Conservation (phyloP, 2,888 invertebrate species). For the Morpho achilles region DNA sequence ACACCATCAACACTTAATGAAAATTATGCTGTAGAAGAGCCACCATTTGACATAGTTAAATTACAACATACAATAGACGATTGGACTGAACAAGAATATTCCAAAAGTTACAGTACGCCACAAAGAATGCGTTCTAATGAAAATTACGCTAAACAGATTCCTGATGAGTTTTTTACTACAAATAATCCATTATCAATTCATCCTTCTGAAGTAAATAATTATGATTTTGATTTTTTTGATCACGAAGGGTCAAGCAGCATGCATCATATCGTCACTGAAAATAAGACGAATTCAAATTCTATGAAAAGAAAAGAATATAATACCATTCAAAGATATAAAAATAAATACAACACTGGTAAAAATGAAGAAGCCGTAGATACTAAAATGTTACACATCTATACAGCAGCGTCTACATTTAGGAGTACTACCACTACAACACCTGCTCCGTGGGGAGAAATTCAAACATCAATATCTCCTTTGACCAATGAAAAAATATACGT, state of each 20-base stretch:
- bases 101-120: slow-evolving; percentile 67
- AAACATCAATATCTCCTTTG: slow-evolving; percentile 85
- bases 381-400: slow-evolving; percentile 61
- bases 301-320: slow-evolving; percentile 56
- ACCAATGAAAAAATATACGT: slow-evolving; percentile 90
- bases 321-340: slow-evolving; percentile 52
- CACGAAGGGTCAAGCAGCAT: slow-evolving; percentile 72
- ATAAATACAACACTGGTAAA: slow-evolving; percentile 42
- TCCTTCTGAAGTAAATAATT: slow-evolving; percentile 48
- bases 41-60: slow-evolving; percentile 84
- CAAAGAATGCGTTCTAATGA: slow-evolving; percentile 75
- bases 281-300: slow-evolving; percentile 39
- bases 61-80: slow-evolving; percentile 91
- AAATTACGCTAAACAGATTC: slow-evolving; percentile 86
- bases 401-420: slow-evolving; percentile 62
- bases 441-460: slow-evolving; percentile 82
- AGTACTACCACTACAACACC: slow-evolving; percentile 57
- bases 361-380: slow-evolving; percentile 45
- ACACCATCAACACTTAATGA: slow-evolving; percentile 53
- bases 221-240: slow-evolving; percentile 63
- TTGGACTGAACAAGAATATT: slow-evolving; percentile 89
- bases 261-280: slow-evolving; percentile 58
- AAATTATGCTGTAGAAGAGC: slow-evolving; percentile 68
- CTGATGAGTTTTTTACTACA: slow-evolving; percentile 86
- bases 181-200: slow-evolving; percentile 61